Evolutionary conservation across 1,140 invertebrate species (phyloP).

Genomic region (Meloidogyne hapla): DNA sequence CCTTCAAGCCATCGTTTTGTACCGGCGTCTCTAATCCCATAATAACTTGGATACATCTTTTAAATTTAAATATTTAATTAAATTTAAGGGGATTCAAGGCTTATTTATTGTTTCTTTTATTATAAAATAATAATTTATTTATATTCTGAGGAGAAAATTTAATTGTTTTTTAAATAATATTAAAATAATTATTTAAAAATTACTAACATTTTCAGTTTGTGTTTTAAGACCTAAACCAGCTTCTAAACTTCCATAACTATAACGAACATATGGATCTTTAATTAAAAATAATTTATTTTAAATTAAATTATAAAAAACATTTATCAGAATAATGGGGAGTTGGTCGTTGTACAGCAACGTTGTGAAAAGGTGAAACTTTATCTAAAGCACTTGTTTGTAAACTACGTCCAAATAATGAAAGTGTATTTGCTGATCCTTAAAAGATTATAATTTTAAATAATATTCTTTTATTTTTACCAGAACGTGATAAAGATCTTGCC

Average conservation of each 20-base stretch:
- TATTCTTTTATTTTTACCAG: constrained; percentile 1
- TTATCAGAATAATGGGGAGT: constrained; percentile 48
- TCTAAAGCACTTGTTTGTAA: constrained; percentile 41
- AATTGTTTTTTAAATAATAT: no score
- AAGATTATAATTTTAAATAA: neutral
- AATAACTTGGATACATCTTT: constrained; percentile 18
- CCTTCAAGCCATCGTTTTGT: constrained; percentile 45
- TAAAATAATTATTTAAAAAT: no score
- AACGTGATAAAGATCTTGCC: constrained; percentile 22
- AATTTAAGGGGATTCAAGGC: no score
- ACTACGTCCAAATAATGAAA: constrained; percentile 34
- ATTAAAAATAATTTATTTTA: neutral
- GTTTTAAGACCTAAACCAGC: constrained; percentile 28
- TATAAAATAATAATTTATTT: no score
- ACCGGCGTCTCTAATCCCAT: constrained; percentile 41
- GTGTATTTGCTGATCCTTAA: constrained; percentile 4
- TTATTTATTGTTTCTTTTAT: no score
- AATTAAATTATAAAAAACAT: constrained; percentile 8
- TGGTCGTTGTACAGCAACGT: constrained; percentile 37
- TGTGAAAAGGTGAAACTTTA: constrained; percentile 35
- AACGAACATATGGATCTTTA: constrained; percentile 44
- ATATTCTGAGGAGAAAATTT: no score
- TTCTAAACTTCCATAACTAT: constrained; percentile 46
- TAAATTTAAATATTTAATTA: neutral
- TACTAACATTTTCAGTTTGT: constrained; percentile 41